Evolutionary conservation across 2,888 invertebrate genomes (phyloP).

Genomic region (Parapristionchus giblindavisi): DNA sequence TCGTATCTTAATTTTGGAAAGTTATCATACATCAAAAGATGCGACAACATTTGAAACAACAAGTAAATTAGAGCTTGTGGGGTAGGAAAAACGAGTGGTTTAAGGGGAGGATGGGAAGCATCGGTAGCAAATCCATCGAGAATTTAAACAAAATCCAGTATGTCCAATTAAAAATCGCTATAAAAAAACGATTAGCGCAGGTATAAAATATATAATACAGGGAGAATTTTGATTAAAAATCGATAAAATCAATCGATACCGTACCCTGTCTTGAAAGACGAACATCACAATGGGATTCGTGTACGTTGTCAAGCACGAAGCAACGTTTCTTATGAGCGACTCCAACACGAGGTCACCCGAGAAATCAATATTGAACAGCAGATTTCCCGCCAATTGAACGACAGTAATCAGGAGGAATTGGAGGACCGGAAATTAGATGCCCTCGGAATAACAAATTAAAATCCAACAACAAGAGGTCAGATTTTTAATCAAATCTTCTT

Average conservation of each 20-base stretch:
- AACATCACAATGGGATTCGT: conserved; percentile 18
- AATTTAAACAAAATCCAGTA: too few relatives aligned
- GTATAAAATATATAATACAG: not conserved
- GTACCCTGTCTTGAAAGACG: not conserved
- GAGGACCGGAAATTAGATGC: not conserved
- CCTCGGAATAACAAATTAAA: too few relatives aligned
- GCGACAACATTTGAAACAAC: too few relatives aligned
- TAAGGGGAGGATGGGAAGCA: too few relatives aligned
- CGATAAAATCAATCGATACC: not conserved
- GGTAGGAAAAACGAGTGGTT: too few relatives aligned
- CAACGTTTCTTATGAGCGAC: not conserved
- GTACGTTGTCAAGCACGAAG: conserved; percentile 5
- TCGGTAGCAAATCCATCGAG: too few relatives aligned
- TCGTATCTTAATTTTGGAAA: not conserved
- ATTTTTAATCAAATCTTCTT: too few relatives aligned
- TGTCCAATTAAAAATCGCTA: too few relatives aligned
- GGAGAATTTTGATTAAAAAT: not conserved
- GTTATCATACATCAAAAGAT: too few relatives aligned
- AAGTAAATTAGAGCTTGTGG: too few relatives aligned
- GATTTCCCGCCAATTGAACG: not conserved
- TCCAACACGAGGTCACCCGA: not conserved
- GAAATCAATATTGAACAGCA: conserved; percentile 1
- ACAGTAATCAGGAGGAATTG: conserved; percentile 3
- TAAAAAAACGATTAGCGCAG: not conserved
- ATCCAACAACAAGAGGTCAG: too few relatives aligned